phyloP scores from a whole-genome alignment of 1,140 invertebrate species.

The Drosophila tropicalis region DNA sequence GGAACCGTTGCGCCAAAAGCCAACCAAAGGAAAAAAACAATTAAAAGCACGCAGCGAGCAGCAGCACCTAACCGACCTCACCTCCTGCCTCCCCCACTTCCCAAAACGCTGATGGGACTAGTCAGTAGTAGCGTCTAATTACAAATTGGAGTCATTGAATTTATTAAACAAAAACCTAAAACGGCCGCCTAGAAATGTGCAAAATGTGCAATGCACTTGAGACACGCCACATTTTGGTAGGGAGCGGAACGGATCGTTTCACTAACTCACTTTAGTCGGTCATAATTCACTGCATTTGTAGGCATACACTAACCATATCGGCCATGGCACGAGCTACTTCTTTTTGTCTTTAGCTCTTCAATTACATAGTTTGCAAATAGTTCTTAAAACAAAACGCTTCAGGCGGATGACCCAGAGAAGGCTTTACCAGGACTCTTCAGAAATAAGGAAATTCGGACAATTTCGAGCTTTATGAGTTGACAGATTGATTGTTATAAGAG shows the following conservation, averaged over 20 bases:
- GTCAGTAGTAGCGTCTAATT: slow-evolving; percentile 64
- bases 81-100: not conserved
- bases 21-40: slow-evolving; percentile 81
- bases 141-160: slow-evolving; percentile 82
- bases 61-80: slow-evolving; percentile 36
- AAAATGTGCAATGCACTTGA: slow-evolving; percentile 58
- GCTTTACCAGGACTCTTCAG: too few relatives aligned
- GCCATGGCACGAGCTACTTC: slow-evolving; percentile 12
- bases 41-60: slow-evolving; percentile 78
- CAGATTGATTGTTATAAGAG: too few relatives aligned
- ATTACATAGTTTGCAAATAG: not conserved
- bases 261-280: slow-evolving; percentile 54
- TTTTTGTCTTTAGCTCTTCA: not conserved
- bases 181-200: slow-evolving; percentile 62
- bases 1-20: slow-evolving; percentile 81
- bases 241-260: slow-evolving; percentile 19
- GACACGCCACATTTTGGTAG: slow-evolving; percentile 60
- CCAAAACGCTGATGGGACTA: too few relatives aligned
- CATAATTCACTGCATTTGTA: slow-evolving; percentile 66
- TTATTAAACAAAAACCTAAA: slow-evolving; percentile 63
- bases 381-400: not conserved
- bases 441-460: too few relatives aligned
- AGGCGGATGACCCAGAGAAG: too few relatives aligned
- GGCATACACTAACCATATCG: slow-evolving; percentile 36
- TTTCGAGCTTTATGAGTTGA: too few relatives aligned